These are phyloP conservation scores for Hycleus cichorii DNA, from an alignment of 1,140 invertebrate genomes.

Conservation along the genomic window DNA sequence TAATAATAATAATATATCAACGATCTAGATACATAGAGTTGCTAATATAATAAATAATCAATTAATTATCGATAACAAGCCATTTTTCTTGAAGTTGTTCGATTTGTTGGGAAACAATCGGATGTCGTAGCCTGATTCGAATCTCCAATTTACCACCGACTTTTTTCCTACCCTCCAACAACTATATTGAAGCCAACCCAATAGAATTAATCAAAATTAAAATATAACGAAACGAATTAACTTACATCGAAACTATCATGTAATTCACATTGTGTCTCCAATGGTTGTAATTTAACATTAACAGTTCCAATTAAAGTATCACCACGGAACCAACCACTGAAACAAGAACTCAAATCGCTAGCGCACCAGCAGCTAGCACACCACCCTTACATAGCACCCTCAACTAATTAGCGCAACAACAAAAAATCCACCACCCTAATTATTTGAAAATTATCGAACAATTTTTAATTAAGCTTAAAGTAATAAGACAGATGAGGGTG, in stretches of 20 bases:
- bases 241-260: constrained; percentile 90
- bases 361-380: constrained; percentile 37
- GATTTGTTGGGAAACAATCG: constrained; percentile 82
- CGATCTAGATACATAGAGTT: too few relatives aligned
- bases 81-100: constrained; percentile 88
- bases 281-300: constrained; percentile 71
- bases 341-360: constrained; percentile 50
- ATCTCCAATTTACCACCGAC: constrained; percentile 88
- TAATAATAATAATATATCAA: too few relatives aligned
- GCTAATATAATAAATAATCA: too few relatives aligned
- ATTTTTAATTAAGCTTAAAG: not conserved
- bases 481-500: not conserved
- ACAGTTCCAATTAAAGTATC: constrained; percentile 82
- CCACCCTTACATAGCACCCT: constrained; percentile 27
- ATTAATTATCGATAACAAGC: constrained; percentile 67
- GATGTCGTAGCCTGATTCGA: constrained; percentile 84
- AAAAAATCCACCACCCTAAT: not conserved
- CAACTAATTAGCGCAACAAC: constrained; percentile 1
- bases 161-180: constrained; percentile 83
- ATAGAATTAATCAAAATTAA: not conserved
- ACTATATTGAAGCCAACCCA: constrained; percentile 35
- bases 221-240: constrained; percentile 23
- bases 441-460: not conserved
- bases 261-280: constrained; percentile 79
- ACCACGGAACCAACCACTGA: constrained; percentile 81